Conservation (phyloP, 1,140 invertebrate genomes). For the Araneus ventricosus region DNA sequence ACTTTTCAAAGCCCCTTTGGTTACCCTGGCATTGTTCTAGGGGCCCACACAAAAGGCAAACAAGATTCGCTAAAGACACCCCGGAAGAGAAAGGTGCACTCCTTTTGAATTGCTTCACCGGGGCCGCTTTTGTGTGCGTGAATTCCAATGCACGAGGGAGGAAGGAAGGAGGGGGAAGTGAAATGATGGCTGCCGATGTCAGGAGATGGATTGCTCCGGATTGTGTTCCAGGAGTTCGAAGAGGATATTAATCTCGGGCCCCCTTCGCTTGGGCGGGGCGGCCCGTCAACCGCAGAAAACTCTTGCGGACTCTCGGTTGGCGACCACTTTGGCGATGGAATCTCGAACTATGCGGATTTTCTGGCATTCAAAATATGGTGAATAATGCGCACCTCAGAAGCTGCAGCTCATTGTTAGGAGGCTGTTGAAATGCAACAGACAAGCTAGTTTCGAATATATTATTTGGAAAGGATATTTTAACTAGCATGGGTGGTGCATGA, state of each 20-base stretch:
- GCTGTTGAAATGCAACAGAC: too few relatives aligned
- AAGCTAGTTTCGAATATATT: too few relatives aligned
- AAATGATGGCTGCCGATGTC: slow-evolving; percentile 71
- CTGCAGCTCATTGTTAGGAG: too few relatives aligned
- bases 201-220: slow-evolving; percentile 70
- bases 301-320: background rate
- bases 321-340: slow-evolving; percentile 40
- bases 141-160: slow-evolving; percentile 56
- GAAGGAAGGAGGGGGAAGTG: background rate
- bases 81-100: slow-evolving; percentile 40
- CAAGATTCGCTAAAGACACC: slow-evolving; percentile 60
- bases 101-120: slow-evolving; percentile 27
- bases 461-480: too few relatives aligned
- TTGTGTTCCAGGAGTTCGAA: slow-evolving; percentile 69
- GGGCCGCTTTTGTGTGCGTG: slow-evolving; percentile 27
- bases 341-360: background rate
- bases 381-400: too few relatives aligned
- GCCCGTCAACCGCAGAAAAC: slow-evolving; percentile 71
- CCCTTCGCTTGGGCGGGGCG: slow-evolving; percentile 72
- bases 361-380: too few relatives aligned
- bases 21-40: slow-evolving; percentile 34
- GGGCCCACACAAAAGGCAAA: slow-evolving; percentile 52
- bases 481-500: too few relatives aligned
- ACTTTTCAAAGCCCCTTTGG: background rate
- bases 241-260: slow-evolving; percentile 70